phyloP scores from a whole-genome alignment of 2,888 invertebrate species.

The Palloptera scutellata region DNA sequence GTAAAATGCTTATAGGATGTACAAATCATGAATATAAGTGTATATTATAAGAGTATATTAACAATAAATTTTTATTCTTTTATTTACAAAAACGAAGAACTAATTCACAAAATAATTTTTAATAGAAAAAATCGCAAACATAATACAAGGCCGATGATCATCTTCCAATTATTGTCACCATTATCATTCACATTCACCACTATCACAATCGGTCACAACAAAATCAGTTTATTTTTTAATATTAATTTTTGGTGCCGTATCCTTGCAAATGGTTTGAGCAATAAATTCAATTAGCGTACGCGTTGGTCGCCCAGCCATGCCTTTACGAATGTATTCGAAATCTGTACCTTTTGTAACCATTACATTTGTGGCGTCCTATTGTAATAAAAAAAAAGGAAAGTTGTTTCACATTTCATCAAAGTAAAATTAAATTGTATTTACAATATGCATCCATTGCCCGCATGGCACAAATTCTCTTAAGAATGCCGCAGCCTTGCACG shows the following conservation, averaged over 20 bases:
- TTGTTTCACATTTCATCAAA: background rate
- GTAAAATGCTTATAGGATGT: no score
- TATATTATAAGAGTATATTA: conserved; percentile 14
- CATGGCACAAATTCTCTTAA: conserved; percentile 76
- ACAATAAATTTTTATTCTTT: conserved; percentile 22
- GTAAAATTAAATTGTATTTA: conserved; percentile 39
- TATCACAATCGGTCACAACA: background rate
- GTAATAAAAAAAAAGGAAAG: conserved; percentile 13
- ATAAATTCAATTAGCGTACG: conserved; percentile 78
- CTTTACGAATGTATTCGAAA: conserved; percentile 69
- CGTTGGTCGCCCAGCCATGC: conserved; percentile 82
- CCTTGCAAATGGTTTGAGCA: conserved; percentile 67
- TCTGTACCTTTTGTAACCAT: conserved; percentile 73
- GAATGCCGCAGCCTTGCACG: conserved; percentile 82
- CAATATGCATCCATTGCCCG: conserved; percentile 81
- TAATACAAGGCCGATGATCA: background rate
- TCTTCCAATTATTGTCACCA: background rate
- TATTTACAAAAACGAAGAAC: conserved; percentile 11
- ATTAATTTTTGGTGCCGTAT: conserved; percentile 54
- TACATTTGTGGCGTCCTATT: conserved; percentile 75
- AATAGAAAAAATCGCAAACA: conserved; percentile 14
- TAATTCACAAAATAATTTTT: conserved; percentile 32
- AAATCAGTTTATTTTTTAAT: conserved; percentile 31
- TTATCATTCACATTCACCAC: background rate
- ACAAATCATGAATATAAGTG: no score